Base-by-base conservation (phyloP, 1,140 invertebrate species). In the Drosophila insularis region DNA sequence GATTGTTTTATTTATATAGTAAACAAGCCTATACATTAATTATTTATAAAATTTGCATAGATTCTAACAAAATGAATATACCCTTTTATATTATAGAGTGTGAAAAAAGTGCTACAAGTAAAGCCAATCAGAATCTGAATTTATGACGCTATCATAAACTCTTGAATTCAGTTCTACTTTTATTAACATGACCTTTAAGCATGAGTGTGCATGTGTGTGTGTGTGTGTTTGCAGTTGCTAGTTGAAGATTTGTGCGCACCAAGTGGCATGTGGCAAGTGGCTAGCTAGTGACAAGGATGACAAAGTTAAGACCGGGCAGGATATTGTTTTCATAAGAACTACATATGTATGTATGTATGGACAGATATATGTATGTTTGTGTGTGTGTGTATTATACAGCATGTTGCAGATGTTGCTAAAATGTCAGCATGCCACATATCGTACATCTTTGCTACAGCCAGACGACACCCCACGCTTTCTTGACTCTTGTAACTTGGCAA, bases 141-240 rank as follows among this genome's bases (percentile, higher is more conserved):
- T 78, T 82, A 71, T 71, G 66, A 46, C 74, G 76, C 81, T 68
- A 70, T 63, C 63, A 70, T 64, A 75, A 66, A 63, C 21, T 46
- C 61, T 21, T 37, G 7, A 58, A 32, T 68, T 58, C 10, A 58
- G 37, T 68, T 58, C 11, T 43, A 62, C 43, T 66, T 77, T 85
- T 80, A 73, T 70, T 64, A 67, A 64, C 66, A 73, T 85, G 81
- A 74, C 77, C 73, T 80, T 84, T 74, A 17, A 27, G 27, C 27
- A 27, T 27, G 2, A 27, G 40, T 63, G 62, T 53, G 63, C n/a
- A n/a, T 53, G n/a, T 43, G 23, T 55, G 40, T 62, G 62, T 53
- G 63, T n/a, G 23, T 53, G n/a, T 43, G 23, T 55, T 14, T 17
- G 35, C 11, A 13, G 35, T 37, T 37, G 35, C 35, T 64, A 13